A percentile compares a stretch with the other conserved stretches of the same genome.
Conservation (phyloP, 2,797 vertebrate species). For the Heteromormyrus szaboi region DNA sequence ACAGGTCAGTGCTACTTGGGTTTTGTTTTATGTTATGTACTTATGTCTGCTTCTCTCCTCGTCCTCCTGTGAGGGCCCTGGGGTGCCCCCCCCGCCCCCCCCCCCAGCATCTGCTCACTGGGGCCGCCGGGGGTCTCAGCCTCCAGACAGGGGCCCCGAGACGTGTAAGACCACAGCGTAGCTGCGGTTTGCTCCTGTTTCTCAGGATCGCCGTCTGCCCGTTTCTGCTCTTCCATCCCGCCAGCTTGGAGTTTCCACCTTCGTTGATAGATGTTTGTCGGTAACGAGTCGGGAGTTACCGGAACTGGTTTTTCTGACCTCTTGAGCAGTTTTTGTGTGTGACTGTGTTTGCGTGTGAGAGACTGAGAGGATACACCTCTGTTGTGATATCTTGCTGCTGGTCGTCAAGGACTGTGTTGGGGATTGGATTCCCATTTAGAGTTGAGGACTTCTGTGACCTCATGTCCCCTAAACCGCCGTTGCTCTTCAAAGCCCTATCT, state of each 20-base stretch:
- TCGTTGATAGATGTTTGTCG: background rate
- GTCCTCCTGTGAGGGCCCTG: background rate
- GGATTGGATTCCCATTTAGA: background rate
- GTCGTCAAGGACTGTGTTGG: background rate
- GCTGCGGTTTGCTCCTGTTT: background rate
- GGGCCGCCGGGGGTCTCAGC: background rate
- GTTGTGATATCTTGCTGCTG: background rate
- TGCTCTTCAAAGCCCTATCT: background rate
- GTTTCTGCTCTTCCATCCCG: background rate
- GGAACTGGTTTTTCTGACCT: slow-evolving; percentile 2
- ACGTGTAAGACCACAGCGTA: background rate
- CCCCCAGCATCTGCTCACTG: background rate
- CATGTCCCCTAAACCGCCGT: background rate
- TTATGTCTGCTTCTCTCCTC: slow-evolving; percentile 7
- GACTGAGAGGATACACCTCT: background rate
- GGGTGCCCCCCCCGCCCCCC: too few species aligned
- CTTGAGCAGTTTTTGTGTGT: background rate
- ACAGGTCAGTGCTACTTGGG: background rate
- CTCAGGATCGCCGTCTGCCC: background rate
- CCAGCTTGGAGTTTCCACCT: slow-evolving; percentile 7
- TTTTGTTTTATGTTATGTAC: slow-evolving; percentile 1
- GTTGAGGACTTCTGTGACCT: background rate
- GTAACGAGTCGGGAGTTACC: background rate
- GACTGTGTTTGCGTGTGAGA: background rate
- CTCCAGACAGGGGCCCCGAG: background rate